A percentile compares a stretch with the other conserved stretches of the same genome.
Evolutionary conservation across 2,797 vertebrate genomes (phyloP).

Genomic region (Chaunax sp.): DNA sequence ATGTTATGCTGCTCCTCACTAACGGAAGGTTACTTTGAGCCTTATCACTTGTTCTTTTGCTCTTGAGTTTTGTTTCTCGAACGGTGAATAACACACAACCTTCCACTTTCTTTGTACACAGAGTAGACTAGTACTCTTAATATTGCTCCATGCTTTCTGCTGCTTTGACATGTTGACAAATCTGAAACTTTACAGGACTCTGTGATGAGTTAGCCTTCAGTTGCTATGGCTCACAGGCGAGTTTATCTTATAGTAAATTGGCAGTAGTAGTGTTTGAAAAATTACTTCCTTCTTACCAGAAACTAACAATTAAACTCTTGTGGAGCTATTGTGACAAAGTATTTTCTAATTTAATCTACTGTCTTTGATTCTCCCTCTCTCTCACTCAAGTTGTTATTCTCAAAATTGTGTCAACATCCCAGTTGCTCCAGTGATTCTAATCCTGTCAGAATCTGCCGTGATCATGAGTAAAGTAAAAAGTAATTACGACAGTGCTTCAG

Average conservation of each 20-base stretch:
- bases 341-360: slow-evolving; percentile 5
- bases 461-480: not conserved
- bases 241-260: not conserved
- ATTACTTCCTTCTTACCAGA: slow-evolving; percentile 16
- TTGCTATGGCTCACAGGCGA: not conserved
- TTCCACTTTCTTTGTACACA: too few species aligned
- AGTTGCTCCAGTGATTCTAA: slow-evolving; percentile 4
- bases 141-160: too few species aligned
- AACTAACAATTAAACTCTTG: slow-evolving; percentile 11
- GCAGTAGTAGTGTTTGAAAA: not conserved
- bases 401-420: not conserved
- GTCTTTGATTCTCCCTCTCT: not conserved
- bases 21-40: too few species aligned
- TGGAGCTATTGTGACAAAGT: not conserved
- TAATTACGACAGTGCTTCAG: too few species aligned
- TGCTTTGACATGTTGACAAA: not conserved
- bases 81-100: too few species aligned
- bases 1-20: too few species aligned
- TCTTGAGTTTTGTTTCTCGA: too few species aligned
- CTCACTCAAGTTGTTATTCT: not conserved
- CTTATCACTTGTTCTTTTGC: not conserved
- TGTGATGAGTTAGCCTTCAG: not conserved
- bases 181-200: not conserved
- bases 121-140: too few species aligned
- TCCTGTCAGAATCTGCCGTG: not conserved